Evolutionary conservation across 2,797 vertebrate species (phyloP).

Genomic region (Myoxocephalus aenaeus): DNA sequence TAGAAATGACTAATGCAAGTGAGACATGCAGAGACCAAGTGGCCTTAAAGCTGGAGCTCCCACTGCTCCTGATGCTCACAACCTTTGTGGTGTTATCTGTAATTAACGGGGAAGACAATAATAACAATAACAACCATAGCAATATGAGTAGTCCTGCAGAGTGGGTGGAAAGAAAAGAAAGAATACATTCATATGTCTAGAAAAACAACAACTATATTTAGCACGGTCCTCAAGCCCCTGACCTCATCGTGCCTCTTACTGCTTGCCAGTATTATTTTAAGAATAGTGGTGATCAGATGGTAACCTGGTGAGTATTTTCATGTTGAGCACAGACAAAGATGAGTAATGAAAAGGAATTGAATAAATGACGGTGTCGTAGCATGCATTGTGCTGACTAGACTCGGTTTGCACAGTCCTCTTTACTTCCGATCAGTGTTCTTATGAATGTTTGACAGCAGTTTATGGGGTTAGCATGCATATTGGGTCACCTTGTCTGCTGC

Average conservation of each 20-base stretch:
- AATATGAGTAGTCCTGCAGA: background rate
- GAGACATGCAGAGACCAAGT: background rate
- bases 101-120: conserved; percentile 22
- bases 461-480: conserved; percentile 27
- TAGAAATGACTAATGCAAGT: background rate
- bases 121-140: background rate
- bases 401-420: background rate
- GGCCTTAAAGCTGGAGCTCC: background rate
- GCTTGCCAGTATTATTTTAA: background rate
- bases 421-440: conserved; percentile 25
- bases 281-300: conserved; percentile 5
- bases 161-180: background rate
- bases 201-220: background rate
- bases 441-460: conserved; percentile 23
- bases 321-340: conserved; percentile 14
- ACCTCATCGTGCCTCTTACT: conserved; percentile 6
- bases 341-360: conserved; percentile 37
- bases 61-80: conserved; percentile 7
- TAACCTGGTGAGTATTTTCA: conserved; percentile 26
- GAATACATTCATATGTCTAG: background rate
- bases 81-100: conserved; percentile 17
- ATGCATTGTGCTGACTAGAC: conserved; percentile 22
- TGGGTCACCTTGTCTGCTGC: conserved; percentile 15
- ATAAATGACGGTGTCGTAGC: conserved; percentile 28
- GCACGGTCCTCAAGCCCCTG: background rate